These are phyloP conservation scores for Pelobates fuscus DNA, from an alignment of 2,113 vertebrate species.

Conservation along the genomic window DNA sequence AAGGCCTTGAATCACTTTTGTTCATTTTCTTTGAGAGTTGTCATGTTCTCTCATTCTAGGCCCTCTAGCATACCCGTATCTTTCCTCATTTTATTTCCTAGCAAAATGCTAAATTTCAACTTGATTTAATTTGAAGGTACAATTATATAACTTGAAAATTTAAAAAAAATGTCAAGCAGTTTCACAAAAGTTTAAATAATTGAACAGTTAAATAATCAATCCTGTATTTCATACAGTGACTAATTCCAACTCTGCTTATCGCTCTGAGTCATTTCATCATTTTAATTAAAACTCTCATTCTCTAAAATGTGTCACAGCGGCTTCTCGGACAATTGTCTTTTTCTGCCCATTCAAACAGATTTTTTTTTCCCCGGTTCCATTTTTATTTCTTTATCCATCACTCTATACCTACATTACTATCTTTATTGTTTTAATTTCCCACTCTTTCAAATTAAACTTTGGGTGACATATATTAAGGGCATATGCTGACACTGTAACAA, in stretches of 20 bases:
- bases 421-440: too few species aligned
- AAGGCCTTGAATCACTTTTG: background rate
- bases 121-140: conserved; percentile 19
- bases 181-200: conserved; percentile 13
- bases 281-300: conserved; percentile 22
- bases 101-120: background rate
- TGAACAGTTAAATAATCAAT: conserved; percentile 7
- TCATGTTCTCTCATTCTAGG: background rate
- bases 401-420: too few species aligned
- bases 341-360: too few species aligned
- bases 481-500: too few species aligned
- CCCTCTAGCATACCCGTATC: background rate
- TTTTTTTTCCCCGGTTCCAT: too few species aligned
- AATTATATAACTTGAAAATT: background rate
- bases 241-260: conserved; percentile 28
- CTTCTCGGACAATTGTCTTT: too few species aligned
- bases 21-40: background rate
- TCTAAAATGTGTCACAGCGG: too few species aligned
- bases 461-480: too few species aligned
- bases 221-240: background rate
- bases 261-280: conserved; percentile 9
- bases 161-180: background rate
- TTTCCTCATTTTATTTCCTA: background rate
- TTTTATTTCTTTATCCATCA: too few species aligned
- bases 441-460: too few species aligned